Evolutionary conservation across 2,888 invertebrate species (phyloP), one percentile per base, ranked within the genome.

Genomic region (Diplazon laetatorius): DNA sequence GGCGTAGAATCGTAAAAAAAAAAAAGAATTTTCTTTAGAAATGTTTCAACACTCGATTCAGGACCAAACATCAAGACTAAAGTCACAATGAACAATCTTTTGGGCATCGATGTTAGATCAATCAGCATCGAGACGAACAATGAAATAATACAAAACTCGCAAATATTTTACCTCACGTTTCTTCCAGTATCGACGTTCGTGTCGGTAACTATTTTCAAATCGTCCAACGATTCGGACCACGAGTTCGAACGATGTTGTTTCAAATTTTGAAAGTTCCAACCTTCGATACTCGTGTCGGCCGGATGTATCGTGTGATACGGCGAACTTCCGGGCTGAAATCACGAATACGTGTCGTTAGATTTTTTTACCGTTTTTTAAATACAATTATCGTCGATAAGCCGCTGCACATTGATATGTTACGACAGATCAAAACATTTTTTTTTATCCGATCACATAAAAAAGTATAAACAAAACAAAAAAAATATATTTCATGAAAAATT

Each of bases 221-320:
- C 95, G 89, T 97, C 97, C 80, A 97, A 93, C 0, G 96, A 97
- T 85, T 97, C 96, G 0, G 97, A 96, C 93, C 96, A 97, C 0
- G 97, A 97, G 89, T 96, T 97, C 66, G 97, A 97, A 39, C 97
- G 93, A 62, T 95, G 93, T 80, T 94, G 94, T 85, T 94, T 94
- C 2, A 95, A 90, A 39, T 94, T 93, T 35, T 95, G 94, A 79
- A 95, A 93, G 75, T 94, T 95, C 94, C 96, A 96, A 2, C 95
- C 95, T 85, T 96, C 96, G 0, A 95, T 93, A 80, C 94, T 94
- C 20, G 95, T 95, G 87, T 98, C 97, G 20, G 95, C 93, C 10
- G 95, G 96, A 82, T 96, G 95, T 73, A 97, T 96, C 5, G 98
- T 98, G 89, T 96, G 97, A 91, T 98, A 98, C 0, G 97, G 97